Base-by-base conservation (phyloP, 2,888 invertebrate species). In the Xestobium rufovillosum region DNA sequence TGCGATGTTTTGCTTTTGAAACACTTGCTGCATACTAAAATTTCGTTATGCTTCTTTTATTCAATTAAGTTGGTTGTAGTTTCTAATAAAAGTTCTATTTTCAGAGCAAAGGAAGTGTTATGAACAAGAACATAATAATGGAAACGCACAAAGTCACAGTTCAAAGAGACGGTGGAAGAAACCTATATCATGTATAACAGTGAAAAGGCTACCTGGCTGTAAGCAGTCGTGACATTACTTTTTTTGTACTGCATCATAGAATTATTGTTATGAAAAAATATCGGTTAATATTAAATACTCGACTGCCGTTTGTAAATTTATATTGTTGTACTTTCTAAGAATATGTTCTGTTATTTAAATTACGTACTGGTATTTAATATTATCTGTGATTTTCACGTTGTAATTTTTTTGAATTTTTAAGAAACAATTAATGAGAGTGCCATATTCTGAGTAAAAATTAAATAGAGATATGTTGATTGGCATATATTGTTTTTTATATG, bases 161-260 rank as follows among this genome's bases (percentile, higher is more conserved):
- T 55, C 59, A 32, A 74, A 71, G 51, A 63, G 70, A 42, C 64
- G 72, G 41, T 73, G 73, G 70, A 69, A 70, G 41, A 73, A 73
- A 49, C 71, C 73, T 13, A 73, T 74, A 41, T 72, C 74, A 11
- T 75, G 75, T 54, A 70, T 76, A 50, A 70, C 70, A 38, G 69
- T 74, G 36, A 72, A 72, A 55, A 72, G 71, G 59, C 68, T 76
- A 49, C 71, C 75, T 26, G 71, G 74, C 6, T 77, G 77, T 56
- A 75, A 73, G 51, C 74, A 75, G 51, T 77, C 77, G 66, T 77
- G 75, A 76, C 66, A 59, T 45, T 52, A 37, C 48, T 39, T 38
- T 19, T 38, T 40, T 41, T 45, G 45, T 43, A 42, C 36, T n/a
- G 36, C 38, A 34, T 42, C 43, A 31, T 42, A 28, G 33, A 37